Percentiles rank a stretch among this genome's conserved stretches.
phyloP scores from a whole-genome alignment of 1,140 invertebrate species.

The Augochlora pura region DNA sequence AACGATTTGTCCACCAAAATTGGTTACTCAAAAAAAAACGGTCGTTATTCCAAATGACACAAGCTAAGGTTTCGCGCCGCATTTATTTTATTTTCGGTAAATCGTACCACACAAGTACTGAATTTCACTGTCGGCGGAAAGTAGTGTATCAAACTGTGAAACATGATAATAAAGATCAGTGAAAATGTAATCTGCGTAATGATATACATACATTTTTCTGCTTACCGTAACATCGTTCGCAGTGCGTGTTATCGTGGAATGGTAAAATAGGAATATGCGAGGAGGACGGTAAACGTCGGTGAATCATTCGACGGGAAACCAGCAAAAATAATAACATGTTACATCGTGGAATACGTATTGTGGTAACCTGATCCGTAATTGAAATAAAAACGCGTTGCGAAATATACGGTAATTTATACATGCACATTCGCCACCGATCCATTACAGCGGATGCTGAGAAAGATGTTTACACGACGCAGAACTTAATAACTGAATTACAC shows the following conservation, averaged over 20 bases:
- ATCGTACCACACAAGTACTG: background rate
- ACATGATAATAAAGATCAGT: constrained; percentile 9
- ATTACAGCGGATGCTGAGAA: background rate
- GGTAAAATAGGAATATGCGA: background rate
- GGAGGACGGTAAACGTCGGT: background rate
- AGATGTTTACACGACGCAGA: background rate
- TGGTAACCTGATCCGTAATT: background rate
- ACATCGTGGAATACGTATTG: background rate
- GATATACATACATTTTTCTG: background rate
- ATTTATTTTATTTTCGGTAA: background rate
- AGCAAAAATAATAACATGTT: constrained; percentile 16
- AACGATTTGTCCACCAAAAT: background rate
- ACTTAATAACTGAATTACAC: background rate
- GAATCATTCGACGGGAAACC: constrained; percentile 1
- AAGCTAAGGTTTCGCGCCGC: background rate
- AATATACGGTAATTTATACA: background rate
- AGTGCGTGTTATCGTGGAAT: background rate
- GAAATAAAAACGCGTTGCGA: background rate
- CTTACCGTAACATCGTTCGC: background rate
- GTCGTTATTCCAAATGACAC: background rate
- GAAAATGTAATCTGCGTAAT: background rate
- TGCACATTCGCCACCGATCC: background rate
- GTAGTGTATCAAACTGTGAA: background rate
- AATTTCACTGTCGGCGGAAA: background rate
- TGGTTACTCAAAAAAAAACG: background rate